Conservation (phyloP, 2,888 invertebrate species). For the Anorthoa munda region DNA sequence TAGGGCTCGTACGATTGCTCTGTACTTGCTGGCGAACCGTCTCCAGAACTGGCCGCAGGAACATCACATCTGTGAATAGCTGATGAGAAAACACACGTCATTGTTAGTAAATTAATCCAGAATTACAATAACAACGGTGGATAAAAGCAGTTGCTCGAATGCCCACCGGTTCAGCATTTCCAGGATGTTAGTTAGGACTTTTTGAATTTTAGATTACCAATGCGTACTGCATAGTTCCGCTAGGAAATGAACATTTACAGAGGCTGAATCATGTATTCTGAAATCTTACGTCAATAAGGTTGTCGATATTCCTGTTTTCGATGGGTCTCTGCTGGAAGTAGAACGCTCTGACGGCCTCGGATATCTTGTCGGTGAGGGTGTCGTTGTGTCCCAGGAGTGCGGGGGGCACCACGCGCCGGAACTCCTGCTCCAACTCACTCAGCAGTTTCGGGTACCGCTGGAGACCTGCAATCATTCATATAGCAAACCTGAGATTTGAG, state of each 20-base stretch:
- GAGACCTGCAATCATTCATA: slow-evolving; percentile 82
- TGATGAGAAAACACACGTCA: slow-evolving; percentile 68
- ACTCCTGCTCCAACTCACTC: slow-evolving; percentile 90
- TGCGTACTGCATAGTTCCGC: not conserved
- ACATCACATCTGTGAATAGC: slow-evolving; percentile 92
- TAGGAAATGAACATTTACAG: not conserved
- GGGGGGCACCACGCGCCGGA: slow-evolving; percentile 90
- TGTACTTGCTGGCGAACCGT: slow-evolving; percentile 86
- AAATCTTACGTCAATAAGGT: slow-evolving; percentile 89
- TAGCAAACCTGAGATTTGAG: not conserved
- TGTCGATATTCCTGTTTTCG: slow-evolving; percentile 89
- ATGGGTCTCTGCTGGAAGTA: slow-evolving; percentile 91
- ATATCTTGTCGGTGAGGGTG: slow-evolving; percentile 75
- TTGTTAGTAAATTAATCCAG: not conserved
- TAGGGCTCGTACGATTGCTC: slow-evolving; percentile 88
- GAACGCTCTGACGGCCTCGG: slow-evolving; percentile 90
- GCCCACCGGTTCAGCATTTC: not conserved
- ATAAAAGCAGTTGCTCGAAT: not conserved
- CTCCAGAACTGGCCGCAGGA: slow-evolving; percentile 90
- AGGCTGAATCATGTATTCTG: not conserved
- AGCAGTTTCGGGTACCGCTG: slow-evolving; percentile 91
- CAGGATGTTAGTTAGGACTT: no score
- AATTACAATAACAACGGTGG: not conserved
- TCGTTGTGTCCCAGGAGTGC: slow-evolving; percentile 85
- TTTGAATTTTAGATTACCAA: not conserved